These are phyloP conservation scores for Stenotaenia linearis DNA, from an alignment of 2,888 invertebrate genomes.

Conservation along the genomic window DNA sequence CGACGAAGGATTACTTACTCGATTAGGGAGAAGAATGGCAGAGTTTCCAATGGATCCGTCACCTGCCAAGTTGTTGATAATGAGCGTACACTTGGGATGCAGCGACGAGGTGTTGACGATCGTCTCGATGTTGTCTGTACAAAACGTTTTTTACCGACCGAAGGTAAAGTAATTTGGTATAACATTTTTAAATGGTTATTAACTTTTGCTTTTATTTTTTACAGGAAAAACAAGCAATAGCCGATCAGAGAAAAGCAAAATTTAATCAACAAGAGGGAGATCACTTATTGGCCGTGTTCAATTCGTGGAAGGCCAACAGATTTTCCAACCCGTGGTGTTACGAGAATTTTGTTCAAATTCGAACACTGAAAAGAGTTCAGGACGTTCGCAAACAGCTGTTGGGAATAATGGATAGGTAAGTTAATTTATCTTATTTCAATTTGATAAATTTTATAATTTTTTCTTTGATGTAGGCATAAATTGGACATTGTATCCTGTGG, in stretches of 20 bases:
- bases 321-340: slow-evolving; percentile 99
- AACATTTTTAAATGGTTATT: too few species aligned
- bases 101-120: slow-evolving; percentile 97
- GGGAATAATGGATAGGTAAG: slow-evolving; percentile 79
- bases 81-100: slow-evolving; percentile 96
- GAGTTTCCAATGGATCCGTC: slow-evolving; percentile 98
- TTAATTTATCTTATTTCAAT: too few species aligned
- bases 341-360: slow-evolving; percentile 96
- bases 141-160: slow-evolving; percentile 89
- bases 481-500: slow-evolving; percentile 94
- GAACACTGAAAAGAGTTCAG: slow-evolving; percentile 93
- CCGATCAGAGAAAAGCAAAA: slow-evolving; percentile 98
- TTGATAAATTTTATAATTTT: slow-evolving; percentile 44
- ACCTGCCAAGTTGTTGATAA: slow-evolving; percentile 95
- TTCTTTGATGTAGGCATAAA: too few species aligned
- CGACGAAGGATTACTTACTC: slow-evolving; percentile 66
- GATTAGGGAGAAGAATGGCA: slow-evolving; percentile 75
- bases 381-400: slow-evolving; percentile 95
- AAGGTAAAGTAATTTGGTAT: slow-evolving; percentile 51
- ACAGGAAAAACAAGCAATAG: slow-evolving; percentile 91
- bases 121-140: slow-evolving; percentile 97
- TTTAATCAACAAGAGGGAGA: slow-evolving; percentile 99
- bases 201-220: slow-evolving; percentile 24
- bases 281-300: slow-evolving; percentile 93
- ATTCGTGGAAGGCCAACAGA: slow-evolving; percentile 98